Base-by-base conservation (phyloP, 2,113 vertebrate genomes). In the Apodemus speciosus region DNA sequence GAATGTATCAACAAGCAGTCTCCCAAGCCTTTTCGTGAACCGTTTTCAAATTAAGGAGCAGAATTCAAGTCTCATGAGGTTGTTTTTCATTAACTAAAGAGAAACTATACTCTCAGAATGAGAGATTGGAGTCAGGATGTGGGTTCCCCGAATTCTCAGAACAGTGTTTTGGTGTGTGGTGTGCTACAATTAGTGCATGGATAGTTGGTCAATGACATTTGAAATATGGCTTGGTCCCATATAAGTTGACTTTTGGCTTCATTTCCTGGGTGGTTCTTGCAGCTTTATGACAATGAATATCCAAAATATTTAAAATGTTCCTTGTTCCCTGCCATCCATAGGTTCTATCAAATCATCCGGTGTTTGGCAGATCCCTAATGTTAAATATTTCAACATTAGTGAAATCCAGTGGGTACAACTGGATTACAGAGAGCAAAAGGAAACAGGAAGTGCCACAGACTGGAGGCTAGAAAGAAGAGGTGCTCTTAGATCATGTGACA, bases 11-110 rank as follows among this genome's bases (percentile, higher is more conserved):
- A 83, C 51, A 68, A 84, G 73, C 92, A 79, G 15, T 72, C 88
- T 95, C 85, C 25, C 35, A 86, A 73, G 94, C 46, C 43, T 92
- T 94, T 84, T 85, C 49, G 35, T 93, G 95, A 76, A 77, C n/a
- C 80, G 76, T 89, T 95, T 72, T 95, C 77, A 94, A 96, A 96
- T n/a, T 95, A 94, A 93, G 6, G 56, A 56, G 86, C 73, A 95
- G 76, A 96, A 68, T 93, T 38, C 69, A 84, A 93, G 23, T 94
- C 80, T 89, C 35, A 0, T 80, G 89, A 84, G 85, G 56, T 96
- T 95, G 80, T 69, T 96, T 96, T 92, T 95, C 89, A 96, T 96
- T 94, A 93, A 81, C 56, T 53, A 64, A 56, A 84, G 76, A 85
- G 93, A 93, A 91, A 90, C 32, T 72, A 75, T 79, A 85, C n/a